Conservation (phyloP, 2,888 invertebrate genomes). For the Heteropelma amictum region DNA sequence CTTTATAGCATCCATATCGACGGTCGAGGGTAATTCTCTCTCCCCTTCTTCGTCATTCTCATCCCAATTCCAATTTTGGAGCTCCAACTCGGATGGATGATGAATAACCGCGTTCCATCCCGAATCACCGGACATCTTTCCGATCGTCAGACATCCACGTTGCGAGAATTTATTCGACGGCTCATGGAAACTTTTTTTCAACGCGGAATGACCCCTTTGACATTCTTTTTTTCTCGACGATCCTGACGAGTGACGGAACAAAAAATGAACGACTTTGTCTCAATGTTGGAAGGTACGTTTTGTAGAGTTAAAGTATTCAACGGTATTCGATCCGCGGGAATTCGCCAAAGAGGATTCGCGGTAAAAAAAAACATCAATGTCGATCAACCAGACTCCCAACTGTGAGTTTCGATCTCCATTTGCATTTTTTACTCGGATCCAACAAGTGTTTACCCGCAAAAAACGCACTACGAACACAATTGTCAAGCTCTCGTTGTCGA, state of each 20-base stretch:
- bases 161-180: conserved; percentile 65
- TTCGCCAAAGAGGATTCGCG: too few relatives aligned
- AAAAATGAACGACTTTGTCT: too few relatives aligned
- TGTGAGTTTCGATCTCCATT: not conserved
- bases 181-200: conserved; percentile 64
- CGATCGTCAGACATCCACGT: conserved; percentile 70
- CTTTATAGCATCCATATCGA: conserved; percentile 84
- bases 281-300: too few relatives aligned
- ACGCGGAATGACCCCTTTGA: not conserved
- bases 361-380: not conserved
- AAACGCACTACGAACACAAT: not conserved
- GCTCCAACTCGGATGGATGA: conserved; percentile 79
- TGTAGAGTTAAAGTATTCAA: too few relatives aligned
- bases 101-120: conserved; percentile 82
- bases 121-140: conserved; percentile 77
- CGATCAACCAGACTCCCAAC: too few relatives aligned
- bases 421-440: not conserved
- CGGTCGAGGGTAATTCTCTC: conserved; percentile 82
- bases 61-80: conserved; percentile 77
- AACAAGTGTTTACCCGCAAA: not conserved
- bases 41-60: conserved; percentile 82
- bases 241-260: not conserved
- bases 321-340: too few relatives aligned
- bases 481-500: not conserved
- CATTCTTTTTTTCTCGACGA: not conserved